Conservation (phyloP, 2,888 invertebrate species). For the Buathra laborator region DNA sequence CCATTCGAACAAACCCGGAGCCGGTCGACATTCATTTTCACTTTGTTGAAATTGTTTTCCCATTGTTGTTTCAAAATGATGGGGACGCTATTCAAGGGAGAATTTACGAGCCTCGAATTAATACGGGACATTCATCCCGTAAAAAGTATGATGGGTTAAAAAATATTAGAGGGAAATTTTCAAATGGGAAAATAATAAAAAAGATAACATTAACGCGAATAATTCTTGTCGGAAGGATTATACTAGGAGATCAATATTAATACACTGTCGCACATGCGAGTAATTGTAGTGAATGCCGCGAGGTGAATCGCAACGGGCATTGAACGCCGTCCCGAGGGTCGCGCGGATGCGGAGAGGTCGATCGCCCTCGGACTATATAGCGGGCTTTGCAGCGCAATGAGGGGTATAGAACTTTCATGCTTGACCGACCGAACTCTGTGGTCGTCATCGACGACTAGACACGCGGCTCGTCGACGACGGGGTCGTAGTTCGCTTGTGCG, state of each 20-base stretch:
- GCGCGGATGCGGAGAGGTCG: conserved; percentile 69
- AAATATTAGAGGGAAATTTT: background rate
- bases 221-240: background rate
- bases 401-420: conserved; percentile 80
- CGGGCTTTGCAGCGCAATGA: conserved; percentile 76
- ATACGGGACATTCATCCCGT: background rate
- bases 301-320: conserved; percentile 40
- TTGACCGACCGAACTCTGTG: conserved; percentile 72
- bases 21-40: conserved; percentile 59
- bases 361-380: conserved; percentile 67
- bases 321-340: conserved; percentile 53
- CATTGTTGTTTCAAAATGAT: conserved; percentile 55
- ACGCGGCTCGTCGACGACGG: conserved; percentile 86
- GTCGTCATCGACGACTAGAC: conserved; percentile 74
- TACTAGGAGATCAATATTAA: background rate
- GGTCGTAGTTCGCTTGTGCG: conserved; percentile 83
- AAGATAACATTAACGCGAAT: background rate
- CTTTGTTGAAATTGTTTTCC: conserved; percentile 55
- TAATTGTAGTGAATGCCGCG: conserved; percentile 60
- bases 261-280: background rate
- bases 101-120: conserved; percentile 25
- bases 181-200: too few relatives aligned
- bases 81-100: conserved; percentile 26
- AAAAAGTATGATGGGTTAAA: background rate
- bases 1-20: background rate